These are phyloP conservation scores for Mycalesis mineus DNA, from an alignment of 2,888 invertebrate species.

Conservation along the genomic window DNA sequence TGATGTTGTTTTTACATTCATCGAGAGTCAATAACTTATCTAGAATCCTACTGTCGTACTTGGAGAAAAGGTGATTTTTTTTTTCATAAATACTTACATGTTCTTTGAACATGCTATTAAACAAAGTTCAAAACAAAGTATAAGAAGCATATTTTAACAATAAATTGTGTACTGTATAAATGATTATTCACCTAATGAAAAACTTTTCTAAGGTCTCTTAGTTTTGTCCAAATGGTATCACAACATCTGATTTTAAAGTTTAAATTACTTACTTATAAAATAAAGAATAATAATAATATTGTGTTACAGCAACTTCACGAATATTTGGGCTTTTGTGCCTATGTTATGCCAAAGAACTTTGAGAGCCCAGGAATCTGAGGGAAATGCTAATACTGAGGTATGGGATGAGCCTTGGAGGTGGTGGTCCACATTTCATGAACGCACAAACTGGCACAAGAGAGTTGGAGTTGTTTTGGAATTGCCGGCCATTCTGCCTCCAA, in stretches of 20 bases:
- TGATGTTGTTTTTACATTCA: constrained; percentile 77
- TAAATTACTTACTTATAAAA: too few relatives aligned
- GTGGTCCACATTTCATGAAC: constrained; percentile 86
- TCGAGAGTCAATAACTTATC: constrained; percentile 78
- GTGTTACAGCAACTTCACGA: constrained; percentile 58
- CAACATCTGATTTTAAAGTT: too few relatives aligned
- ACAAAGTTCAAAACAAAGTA: too few relatives aligned
- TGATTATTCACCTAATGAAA: too few relatives aligned
- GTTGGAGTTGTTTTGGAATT: constrained; percentile 88
- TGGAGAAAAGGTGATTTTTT: constrained; percentile 52
- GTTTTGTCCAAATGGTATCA: too few relatives aligned
- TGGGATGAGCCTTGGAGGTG: constrained; percentile 86
- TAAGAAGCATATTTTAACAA: too few relatives aligned
- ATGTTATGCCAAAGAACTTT: constrained; percentile 68
- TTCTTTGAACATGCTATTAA: too few relatives aligned
- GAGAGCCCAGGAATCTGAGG: constrained; percentile 53
- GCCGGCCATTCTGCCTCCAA: constrained; percentile 86
- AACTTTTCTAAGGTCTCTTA: too few relatives aligned
- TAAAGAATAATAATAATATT: too few relatives aligned
- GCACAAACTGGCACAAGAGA: constrained; percentile 73
- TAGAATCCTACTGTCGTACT: constrained; percentile 75
- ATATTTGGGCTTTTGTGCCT: constrained; percentile 83
- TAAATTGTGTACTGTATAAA: too few relatives aligned
- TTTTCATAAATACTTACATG: too few relatives aligned
- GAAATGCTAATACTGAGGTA: constrained; percentile 60